phyloP scores from a whole-genome alignment of 2,888 invertebrate genomes.

The Callyntrura guangdongensis region DNA sequence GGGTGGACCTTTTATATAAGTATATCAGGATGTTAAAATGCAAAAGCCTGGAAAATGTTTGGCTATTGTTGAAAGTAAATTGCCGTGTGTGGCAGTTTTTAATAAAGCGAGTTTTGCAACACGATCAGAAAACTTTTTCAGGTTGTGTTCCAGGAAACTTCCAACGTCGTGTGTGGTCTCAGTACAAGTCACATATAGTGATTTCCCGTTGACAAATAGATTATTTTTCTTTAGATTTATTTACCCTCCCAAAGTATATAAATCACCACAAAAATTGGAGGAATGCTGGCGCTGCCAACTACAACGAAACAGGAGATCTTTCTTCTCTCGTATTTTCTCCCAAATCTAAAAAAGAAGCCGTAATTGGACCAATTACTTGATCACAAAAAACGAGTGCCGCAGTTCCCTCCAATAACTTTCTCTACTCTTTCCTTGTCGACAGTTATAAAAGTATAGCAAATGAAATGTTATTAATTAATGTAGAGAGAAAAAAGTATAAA shows the following conservation, averaged over 20 bases:
- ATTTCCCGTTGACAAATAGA: neutral
- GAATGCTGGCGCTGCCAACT: neutral
- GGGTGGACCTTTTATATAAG: too few relatives aligned
- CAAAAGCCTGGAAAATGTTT: too few relatives aligned
- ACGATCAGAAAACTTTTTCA: too few relatives aligned
- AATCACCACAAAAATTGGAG: neutral
- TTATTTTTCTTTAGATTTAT: neutral
- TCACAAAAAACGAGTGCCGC: neutral
- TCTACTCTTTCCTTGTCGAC: neutral
- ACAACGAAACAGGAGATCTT: neutral
- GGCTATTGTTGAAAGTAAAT: too few relatives aligned
- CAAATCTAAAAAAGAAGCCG: neutral
- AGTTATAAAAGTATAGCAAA: constrained; percentile 20
- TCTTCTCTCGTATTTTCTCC: neutral
- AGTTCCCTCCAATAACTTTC: neutral
- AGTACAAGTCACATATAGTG: neutral
- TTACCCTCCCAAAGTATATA: neutral
- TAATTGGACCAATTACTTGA: constrained; percentile 39
- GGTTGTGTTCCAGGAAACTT: too few relatives aligned
- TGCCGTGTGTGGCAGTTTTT: too few relatives aligned
- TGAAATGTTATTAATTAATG: constrained; percentile 39
- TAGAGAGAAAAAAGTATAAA: neutral
- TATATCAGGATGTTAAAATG: too few relatives aligned
- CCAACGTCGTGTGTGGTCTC: too few relatives aligned
- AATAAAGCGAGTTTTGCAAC: too few relatives aligned